phyloP scores from a whole-genome alignment of 2,888 invertebrate species.

The Oscheius sp. region DNA sequence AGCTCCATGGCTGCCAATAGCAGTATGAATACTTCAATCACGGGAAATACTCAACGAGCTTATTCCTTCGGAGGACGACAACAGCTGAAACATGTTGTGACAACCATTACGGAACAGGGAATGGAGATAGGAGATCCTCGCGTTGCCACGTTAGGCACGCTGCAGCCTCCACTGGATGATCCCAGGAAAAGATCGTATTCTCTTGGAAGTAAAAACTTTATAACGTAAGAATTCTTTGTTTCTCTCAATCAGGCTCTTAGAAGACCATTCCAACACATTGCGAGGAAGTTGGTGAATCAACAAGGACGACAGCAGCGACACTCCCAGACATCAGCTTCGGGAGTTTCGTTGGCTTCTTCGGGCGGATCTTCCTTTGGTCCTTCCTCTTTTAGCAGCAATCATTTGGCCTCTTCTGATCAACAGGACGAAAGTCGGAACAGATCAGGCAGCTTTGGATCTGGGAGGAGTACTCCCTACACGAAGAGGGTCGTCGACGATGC shows the following conservation, averaged over 20 bases:
- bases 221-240: slow-evolving; percentile 14
- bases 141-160: slow-evolving; percentile 15
- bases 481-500: neutral
- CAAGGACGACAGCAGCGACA: slow-evolving; percentile 25
- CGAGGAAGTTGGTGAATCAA: slow-evolving; percentile 10
- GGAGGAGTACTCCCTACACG: slow-evolving; percentile 33
- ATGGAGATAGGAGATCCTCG: slow-evolving; percentile 4
- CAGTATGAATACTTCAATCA: slow-evolving; percentile 11
- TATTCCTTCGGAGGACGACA: slow-evolving; percentile 45
- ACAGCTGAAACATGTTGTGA: slow-evolving; percentile 22
- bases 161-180: slow-evolving; percentile 48
- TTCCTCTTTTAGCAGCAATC: slow-evolving; percentile 30
- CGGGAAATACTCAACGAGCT: slow-evolving; percentile 28
- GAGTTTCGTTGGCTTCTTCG: slow-evolving; percentile 23
- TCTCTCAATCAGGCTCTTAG: neutral
- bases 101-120: neutral
- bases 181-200: slow-evolving; percentile 60
- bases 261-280: slow-evolving; percentile 13
- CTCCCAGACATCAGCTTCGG: slow-evolving; percentile 30
- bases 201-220: slow-evolving; percentile 50
- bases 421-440: slow-evolving; percentile 21
- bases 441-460: slow-evolving; percentile 33
- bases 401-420: slow-evolving; percentile 20
- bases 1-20: slow-evolving; percentile 47
- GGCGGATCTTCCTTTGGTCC: slow-evolving; percentile 30